Base-by-base conservation (phyloP, 2,797 vertebrate species). In the Oreortyx pictus region DNA sequence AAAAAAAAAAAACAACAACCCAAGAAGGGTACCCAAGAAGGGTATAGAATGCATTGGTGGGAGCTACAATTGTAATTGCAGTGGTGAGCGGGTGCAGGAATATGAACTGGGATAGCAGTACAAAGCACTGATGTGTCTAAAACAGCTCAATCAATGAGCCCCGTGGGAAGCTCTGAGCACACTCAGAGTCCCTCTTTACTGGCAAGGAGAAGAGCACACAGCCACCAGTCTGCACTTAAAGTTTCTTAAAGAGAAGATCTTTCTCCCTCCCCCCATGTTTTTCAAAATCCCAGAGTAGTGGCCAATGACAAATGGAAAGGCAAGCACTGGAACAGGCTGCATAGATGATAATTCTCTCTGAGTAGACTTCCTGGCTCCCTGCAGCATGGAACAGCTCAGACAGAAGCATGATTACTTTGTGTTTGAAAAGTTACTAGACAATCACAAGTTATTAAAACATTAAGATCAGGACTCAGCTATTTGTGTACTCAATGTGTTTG, bases 271-370 rank as follows among this genome's bases (percentile, higher is more conserved):
- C 12, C 31, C 7, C 20, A 41, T 4, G 2, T 49, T 47, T 66
- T 73, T 57, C 59, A 80, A 49, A 94, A n/a, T 2, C 3, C 1
- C 25, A 37, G 24, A 46, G 33, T 10, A 33, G 35, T 11, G 25
- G 20, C 7, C 46, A 80, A 17, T 13, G 20, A 14, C 39, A 86
- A 57, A 56, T 43, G 18, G 46, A 0, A 0, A 67, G 23, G 17
- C 70, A 88, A 60, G 52, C 33, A 6, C 2, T 62, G 18, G 52
- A 83, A 74, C 4, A 64, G 73, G 7, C 22, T 88, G 14, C 11
- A 86, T 66, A 35, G 31, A 52, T 19, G 35, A 8, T 12, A 31
- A 47, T 33, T 6, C 18, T 37, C 79, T 85, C 64, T 70, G 18
- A 41, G 37, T 11, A 29, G 37, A 41, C 5, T 41, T 62, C 17